Conservation (phyloP, 2,888 invertebrate species). For the Mylabris sibirica region DNA sequence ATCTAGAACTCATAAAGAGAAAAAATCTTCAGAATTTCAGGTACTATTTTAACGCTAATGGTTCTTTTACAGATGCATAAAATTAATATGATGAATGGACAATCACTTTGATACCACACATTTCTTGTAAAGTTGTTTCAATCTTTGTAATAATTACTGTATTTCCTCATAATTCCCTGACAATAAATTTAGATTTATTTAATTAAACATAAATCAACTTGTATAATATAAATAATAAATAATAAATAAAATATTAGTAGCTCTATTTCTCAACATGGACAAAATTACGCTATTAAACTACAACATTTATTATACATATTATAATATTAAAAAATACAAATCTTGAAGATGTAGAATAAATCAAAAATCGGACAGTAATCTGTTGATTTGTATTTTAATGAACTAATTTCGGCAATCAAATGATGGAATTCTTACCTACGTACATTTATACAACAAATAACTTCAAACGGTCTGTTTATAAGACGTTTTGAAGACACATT, state of each 20-base stretch:
- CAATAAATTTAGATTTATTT: not conserved
- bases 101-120: no score
- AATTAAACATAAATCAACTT: conserved; percentile 8
- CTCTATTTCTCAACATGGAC: not conserved
- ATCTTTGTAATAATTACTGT: not conserved
- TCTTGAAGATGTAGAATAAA: not conserved
- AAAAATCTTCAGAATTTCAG: no score
- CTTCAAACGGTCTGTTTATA: no score
- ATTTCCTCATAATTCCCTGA: not conserved
- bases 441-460: no score
- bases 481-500: not conserved
- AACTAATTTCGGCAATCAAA: not conserved
- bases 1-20: no score
- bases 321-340: no score
- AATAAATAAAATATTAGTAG: not conserved
- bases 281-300: not conserved
- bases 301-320: not conserved
- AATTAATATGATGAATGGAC: no score
- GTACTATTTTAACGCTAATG: no score
- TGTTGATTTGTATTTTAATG: not conserved
- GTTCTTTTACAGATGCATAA: no score
- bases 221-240: not conserved
- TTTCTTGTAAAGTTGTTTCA: no score
- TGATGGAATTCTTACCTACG: not conserved
- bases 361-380: not conserved